Conservation (phyloP, 2,888 invertebrate genomes). For the Notodonta ziczac region DNA sequence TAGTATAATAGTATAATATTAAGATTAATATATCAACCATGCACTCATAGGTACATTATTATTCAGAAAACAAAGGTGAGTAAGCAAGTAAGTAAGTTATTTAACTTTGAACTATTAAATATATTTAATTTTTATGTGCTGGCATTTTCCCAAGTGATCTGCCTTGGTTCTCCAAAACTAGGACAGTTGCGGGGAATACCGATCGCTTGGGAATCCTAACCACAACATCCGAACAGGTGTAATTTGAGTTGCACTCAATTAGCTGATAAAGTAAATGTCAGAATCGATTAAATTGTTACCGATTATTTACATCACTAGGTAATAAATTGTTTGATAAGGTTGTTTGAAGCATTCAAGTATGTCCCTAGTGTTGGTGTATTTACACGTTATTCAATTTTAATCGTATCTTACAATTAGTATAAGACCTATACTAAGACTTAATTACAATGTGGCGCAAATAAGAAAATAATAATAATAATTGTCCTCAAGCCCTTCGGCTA, state of each 20-base stretch:
- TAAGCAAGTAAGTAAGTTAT: too few species aligned
- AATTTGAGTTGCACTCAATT: background rate
- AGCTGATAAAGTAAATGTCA: background rate
- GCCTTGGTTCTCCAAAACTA: background rate
- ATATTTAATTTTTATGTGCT: slow-evolving; percentile 4
- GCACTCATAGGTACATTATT: too few species aligned
- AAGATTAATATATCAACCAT: too few species aligned
- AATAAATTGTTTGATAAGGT: background rate
- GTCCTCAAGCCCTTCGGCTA: too few species aligned
- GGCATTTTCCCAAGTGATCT: background rate
- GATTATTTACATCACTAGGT: background rate
- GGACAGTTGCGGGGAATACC: slow-evolving; percentile 1
- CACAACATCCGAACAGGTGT: background rate
- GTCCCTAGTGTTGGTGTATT: too few species aligned
- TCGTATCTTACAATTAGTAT: too few species aligned
- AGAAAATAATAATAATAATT: too few species aligned
- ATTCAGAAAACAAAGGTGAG: too few species aligned
- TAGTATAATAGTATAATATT: too few species aligned
- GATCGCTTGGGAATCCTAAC: background rate
- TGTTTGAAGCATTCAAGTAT: background rate
- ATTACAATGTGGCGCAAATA: too few species aligned
- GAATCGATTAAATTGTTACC: background rate
- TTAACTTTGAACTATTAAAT: background rate
- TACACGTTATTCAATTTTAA: too few species aligned
- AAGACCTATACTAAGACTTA: too few species aligned